Percentiles rank a stretch among this genome's conserved stretches.
phyloP scores from a whole-genome alignment of 2,888 invertebrate genomes.

The Hetaerina titia region DNA sequence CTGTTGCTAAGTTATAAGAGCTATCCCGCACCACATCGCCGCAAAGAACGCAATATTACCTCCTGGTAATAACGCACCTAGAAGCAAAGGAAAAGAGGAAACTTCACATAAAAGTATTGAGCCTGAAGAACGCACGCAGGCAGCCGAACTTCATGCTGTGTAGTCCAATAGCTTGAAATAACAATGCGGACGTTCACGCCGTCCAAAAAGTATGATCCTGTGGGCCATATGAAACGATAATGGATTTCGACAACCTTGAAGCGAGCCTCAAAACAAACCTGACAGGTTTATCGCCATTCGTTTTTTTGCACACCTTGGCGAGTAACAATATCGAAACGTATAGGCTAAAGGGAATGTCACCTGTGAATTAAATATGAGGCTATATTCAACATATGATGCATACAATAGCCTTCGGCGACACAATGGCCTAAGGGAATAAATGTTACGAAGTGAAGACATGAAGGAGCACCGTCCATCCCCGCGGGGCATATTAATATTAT shows the following conservation, averaged over 20 bases:
- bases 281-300: not conserved
- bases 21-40: too few relatives aligned
- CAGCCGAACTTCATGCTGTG: too few relatives aligned
- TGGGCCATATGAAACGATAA: not conserved
- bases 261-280: not conserved
- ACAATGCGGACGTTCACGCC: not conserved
- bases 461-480: not conserved
- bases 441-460: not conserved
- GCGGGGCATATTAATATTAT: slow-evolving; percentile 48
- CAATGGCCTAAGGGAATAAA: not conserved
- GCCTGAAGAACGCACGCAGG: not conserved
- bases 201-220: not conserved
- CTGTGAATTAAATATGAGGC: not conserved
- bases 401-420: not conserved
- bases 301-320: not conserved
- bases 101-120: too few relatives aligned
- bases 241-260: not conserved
- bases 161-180: not conserved
- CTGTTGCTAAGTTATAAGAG: too few relatives aligned
- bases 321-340: not conserved
- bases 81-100: too few relatives aligned
- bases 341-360: not conserved
- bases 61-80: too few relatives aligned
- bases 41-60: too few relatives aligned
- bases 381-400: not conserved